These are phyloP conservation scores for Epicauta chinensis DNA, from an alignment of 1,140 invertebrate species.

Conservation along the genomic window DNA sequence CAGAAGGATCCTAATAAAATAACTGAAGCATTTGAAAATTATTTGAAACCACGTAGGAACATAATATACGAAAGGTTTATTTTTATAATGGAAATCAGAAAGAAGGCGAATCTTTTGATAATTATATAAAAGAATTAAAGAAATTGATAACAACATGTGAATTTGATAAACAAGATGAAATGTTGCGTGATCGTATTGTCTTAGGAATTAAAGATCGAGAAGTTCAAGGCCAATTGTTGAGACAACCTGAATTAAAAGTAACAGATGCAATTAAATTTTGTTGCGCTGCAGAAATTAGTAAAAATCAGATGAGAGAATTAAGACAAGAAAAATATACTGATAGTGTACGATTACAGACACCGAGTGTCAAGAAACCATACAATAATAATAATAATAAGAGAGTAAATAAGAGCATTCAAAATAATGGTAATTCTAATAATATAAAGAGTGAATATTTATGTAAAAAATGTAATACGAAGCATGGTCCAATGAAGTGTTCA, in stretches of 20 bases:
- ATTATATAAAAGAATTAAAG: constrained; percentile 28
- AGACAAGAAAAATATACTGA: neutral
- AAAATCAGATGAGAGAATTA: constrained; percentile 3
- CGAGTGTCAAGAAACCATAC: neutral
- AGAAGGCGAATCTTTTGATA: constrained; percentile 31
- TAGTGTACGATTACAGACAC: neutral
- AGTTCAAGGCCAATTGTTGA: constrained; percentile 31
- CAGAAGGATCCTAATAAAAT: constrained; percentile 20
- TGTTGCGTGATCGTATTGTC: constrained; percentile 35
- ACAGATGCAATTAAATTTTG: constrained; percentile 23
- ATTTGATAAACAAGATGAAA: constrained; percentile 29
- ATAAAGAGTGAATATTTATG: neutral
- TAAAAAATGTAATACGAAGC: constrained; percentile 8
- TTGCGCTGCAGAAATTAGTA: constrained; percentile 1
- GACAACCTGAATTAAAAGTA: constrained; percentile 31
- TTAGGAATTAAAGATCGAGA: constrained; percentile 30
- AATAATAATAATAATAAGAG: neutral
- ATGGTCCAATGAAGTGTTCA: constrained; percentile 1
- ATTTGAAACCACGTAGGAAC: constrained; percentile 26
- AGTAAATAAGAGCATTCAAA: constrained; percentile 1
- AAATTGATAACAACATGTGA: constrained; percentile 27
- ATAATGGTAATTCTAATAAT: neutral
- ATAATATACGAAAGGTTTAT: constrained; percentile 21
- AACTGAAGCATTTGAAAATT: constrained; percentile 23
- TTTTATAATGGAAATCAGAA: constrained; percentile 28